phyloP scores from a whole-genome alignment of 2,888 invertebrate genomes.

The Eristalis pertinax region DNA sequence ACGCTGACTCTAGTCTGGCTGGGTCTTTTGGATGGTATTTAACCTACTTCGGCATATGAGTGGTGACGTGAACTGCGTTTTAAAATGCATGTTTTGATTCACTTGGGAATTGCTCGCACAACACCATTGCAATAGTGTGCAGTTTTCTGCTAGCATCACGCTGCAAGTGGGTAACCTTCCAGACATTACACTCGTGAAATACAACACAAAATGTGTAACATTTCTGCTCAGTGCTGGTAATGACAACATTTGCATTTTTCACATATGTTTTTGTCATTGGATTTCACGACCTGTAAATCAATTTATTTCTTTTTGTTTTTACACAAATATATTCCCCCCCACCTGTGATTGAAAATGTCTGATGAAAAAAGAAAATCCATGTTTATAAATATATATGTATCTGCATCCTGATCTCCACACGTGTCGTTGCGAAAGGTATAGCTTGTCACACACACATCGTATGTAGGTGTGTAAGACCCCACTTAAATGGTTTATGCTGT shows the following conservation, averaged over 20 bases:
- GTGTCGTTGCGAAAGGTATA: background rate
- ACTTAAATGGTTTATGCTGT: background rate
- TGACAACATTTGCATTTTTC: constrained; percentile 61
- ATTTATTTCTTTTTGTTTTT: constrained; percentile 1
- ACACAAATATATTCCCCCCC: background rate
- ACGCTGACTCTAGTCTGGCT: constrained; percentile 27
- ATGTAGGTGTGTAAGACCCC: background rate
- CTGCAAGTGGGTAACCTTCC: constrained; percentile 5
- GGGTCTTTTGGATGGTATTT: constrained; percentile 65
- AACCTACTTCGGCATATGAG: constrained; percentile 64
- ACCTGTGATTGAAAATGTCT: constrained; percentile 20
- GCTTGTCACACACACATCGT: background rate
- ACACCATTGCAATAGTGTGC: constrained; percentile 5
- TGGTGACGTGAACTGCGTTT: constrained; percentile 64
- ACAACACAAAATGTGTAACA: constrained; percentile 41
- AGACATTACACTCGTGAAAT: background rate
- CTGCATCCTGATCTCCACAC: background rate
- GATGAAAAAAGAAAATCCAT: background rate
- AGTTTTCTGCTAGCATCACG: background rate
- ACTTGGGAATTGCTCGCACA: constrained; percentile 51
- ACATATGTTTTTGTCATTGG: constrained; percentile 15
- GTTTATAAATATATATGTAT: background rate
- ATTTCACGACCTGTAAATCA: background rate
- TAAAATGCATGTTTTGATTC: constrained; percentile 51
- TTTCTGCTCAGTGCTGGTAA: constrained; percentile 3